Evolutionary conservation across 2,888 invertebrate species (phyloP), one percentile per base, ranked within the genome.

Genomic region (Drosophila conformis): DNA sequence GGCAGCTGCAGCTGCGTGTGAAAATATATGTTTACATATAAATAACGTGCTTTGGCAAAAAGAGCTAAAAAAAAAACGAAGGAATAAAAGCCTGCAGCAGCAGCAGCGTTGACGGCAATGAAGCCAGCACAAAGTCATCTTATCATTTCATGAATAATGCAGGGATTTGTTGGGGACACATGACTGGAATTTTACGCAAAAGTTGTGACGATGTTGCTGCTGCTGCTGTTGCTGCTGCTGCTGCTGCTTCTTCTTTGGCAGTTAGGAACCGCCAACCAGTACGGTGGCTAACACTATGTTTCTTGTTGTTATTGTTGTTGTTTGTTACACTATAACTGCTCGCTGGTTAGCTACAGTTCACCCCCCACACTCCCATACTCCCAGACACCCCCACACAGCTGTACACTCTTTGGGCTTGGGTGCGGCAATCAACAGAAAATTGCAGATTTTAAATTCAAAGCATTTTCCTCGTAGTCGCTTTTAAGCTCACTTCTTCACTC

Each of bases 121-220:
- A 83, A 78, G 84, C 79, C 74, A 87, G 78, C 90, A 86, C 90
- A 90, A 89, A 91, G 85, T 91, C 90, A 88, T 90, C 90, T 91
- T 91, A 90, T 90, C 91, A 90, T 90, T 90, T 90, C 90, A 90
- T 90, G 90, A 90, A 90, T 90, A 90, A 90, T 90, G 90, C 91
- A 90, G 88, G 90, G 90, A 90, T 90, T 90, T 91, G 90, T 91
- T 90, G 84, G 89, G 90, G 91, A 91, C 90, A 90, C 91, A 91
- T 90, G 90, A 90, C 90, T 90, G 82, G 90, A 90, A 90, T 90
- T 87, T 85, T 88, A 79, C 80, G 81, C 82, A 87, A 80, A 90
- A 87, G 78, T 89, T 90, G 89, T 89, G 82, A 87, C 85, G 89
- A 78, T 87, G 85, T 64, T 84, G 74, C 60, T 78, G 74, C 70